These are phyloP conservation scores for Champsocephalus esox DNA, from an alignment of 2,797 vertebrate genomes.

Conservation along the genomic window DNA sequence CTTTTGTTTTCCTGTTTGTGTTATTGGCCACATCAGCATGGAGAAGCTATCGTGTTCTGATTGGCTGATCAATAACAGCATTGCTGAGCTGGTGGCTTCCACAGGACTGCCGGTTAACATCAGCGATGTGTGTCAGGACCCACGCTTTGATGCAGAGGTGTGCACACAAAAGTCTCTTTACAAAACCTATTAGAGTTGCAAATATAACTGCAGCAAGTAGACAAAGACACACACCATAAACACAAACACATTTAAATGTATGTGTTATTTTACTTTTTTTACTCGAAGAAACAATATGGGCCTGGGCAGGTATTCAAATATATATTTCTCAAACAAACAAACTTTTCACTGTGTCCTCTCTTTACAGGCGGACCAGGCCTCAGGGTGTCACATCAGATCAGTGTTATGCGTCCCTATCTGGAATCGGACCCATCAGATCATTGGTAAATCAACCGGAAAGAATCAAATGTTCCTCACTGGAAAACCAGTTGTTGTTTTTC, in stretches of 20 bases:
- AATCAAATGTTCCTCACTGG: constrained; percentile 8
- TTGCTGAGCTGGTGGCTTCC: constrained; percentile 88
- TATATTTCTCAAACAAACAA: not conserved
- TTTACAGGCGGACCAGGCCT: constrained; percentile 85
- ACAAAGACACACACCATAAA: not conserved
- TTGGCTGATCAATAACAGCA: constrained; percentile 91
- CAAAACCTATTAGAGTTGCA: not conserved
- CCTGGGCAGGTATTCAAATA: not conserved
- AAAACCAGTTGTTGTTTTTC: not conserved
- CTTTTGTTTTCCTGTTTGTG: constrained; percentile 45
- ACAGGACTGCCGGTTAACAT: constrained; percentile 89
- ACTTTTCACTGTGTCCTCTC: constrained; percentile 10
- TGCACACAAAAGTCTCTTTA: constrained; percentile 10
- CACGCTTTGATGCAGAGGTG: constrained; percentile 88
- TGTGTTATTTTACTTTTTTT: not conserved
- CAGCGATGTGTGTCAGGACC: constrained; percentile 89
- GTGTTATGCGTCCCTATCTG: constrained; percentile 88
- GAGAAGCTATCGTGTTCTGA: constrained; percentile 88
- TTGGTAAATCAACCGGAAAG: constrained; percentile 75
- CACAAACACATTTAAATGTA: not conserved
- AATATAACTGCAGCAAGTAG: constrained; percentile 9
- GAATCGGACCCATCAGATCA: constrained; percentile 89
- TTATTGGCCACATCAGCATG: constrained; percentile 80
- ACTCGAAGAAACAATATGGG: not conserved
- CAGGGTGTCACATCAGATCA: constrained; percentile 88